Base-by-base conservation (phyloP, 1,140 invertebrate species). In the Mycetomoellerius zeteki region DNA sequence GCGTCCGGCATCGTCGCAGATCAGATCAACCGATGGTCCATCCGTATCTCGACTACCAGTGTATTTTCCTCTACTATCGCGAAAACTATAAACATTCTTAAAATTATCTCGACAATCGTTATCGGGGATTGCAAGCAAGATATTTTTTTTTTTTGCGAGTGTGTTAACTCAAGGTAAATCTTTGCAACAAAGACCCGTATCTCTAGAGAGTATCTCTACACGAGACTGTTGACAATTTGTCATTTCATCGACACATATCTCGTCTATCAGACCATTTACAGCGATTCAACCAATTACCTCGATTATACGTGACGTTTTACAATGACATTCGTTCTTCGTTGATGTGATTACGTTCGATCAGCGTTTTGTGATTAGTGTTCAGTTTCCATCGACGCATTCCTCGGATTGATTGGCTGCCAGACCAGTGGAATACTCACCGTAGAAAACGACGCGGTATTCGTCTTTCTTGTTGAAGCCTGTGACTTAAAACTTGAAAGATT, bases 241-340 rank as follows among this genome's bases (percentile, higher is more conserved):
- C 10, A 5, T 24, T 3, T 33, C 8, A 10, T 54, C 47, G 14
- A 33, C 3, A 27, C 27, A 14, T 7, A 30, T 14, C 77, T 72
- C 65, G 3, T 56, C 16, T 4, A 43, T 73, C 67, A 82, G 54
- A 21, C 37, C 52, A 33, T 24, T 73, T 47, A 72, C 19, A 33
- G 14, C 37, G 19, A 7, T 72, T 73, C 54, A 21, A 60, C 27
- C 37, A 47, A 82, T 82, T 73, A 82, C 12, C 24, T 47, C 37
- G 19, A 69, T 67, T 67, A 54, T 69, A 54, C 24, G 43, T 27
- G 19, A 14, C 37, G 27, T 64, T 64, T 16, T 10, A 16, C 58
- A 47, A 12, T 21, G 33, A 78, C 60, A 24, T 21, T 67, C 43
- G 0, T 50, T 30, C 24, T 10, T 21, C n/a, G 37, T 58, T 54